Evolutionary conservation across 2,888 invertebrate species (phyloP).

Genomic region (Lysandra coridon): DNA sequence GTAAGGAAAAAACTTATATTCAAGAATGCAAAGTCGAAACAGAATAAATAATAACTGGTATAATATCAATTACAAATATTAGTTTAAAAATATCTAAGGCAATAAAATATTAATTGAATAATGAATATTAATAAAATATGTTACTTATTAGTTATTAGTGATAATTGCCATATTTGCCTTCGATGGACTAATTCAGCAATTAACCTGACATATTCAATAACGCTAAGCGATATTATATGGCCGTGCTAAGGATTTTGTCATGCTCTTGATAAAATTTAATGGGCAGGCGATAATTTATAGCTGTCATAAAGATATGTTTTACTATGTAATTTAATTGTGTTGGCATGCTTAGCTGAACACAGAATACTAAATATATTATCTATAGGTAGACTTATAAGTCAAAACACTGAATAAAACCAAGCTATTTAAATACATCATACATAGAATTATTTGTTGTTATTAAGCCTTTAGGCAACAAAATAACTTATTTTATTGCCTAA

Average conservation of each 20-base stretch:
- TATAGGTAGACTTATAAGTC: neutral
- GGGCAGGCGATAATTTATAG: constrained; percentile 31
- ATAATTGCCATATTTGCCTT: constrained; percentile 3
- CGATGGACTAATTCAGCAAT: constrained; percentile 16
- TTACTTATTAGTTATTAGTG: neutral
- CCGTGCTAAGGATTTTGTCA: constrained; percentile 24
- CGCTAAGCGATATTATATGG: neutral
- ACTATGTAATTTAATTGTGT: constrained; percentile 23
- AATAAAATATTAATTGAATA: neutral
- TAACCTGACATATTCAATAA: constrained; percentile 18
- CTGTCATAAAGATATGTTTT: constrained; percentile 31
- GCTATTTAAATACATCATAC: too few species aligned
- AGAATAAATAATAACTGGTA: too few species aligned
- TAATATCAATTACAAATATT: too few species aligned
- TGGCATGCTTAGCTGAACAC: constrained; percentile 9
- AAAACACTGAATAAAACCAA: neutral
- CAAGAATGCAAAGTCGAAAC: too few species aligned
- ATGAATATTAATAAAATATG: neutral
- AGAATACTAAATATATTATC: neutral
- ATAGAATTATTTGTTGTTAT: too few species aligned
- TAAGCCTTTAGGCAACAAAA: too few species aligned
- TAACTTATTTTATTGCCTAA: too few species aligned
- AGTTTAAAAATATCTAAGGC: neutral
- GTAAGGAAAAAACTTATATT: too few species aligned
- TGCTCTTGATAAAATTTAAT: constrained; percentile 31